Conservation (phyloP, 2,888 invertebrate species). For the Tortrix viridana region DNA sequence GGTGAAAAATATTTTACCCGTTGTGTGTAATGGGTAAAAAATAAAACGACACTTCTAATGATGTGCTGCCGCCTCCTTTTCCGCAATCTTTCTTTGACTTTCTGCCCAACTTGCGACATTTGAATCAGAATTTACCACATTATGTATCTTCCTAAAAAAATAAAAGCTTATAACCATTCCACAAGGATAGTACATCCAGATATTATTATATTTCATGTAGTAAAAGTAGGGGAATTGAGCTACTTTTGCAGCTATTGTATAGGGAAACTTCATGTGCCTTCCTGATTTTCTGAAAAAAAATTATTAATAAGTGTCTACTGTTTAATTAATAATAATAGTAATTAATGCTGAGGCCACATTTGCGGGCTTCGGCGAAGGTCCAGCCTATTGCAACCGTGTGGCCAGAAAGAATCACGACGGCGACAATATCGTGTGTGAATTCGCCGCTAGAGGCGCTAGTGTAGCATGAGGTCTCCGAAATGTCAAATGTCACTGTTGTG, state of each 20-base stretch:
- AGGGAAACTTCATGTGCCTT: constrained; percentile 93
- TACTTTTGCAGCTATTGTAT: constrained; percentile 91
- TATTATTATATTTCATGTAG: constrained; percentile 89
- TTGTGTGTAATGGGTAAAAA: too few relatives aligned
- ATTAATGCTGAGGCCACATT: too few relatives aligned
- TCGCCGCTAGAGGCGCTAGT: too few relatives aligned
- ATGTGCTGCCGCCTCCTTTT: constrained; percentile 56
- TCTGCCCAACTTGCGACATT: constrained; percentile 69
- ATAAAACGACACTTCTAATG: constrained; percentile 40
- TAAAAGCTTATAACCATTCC: constrained; percentile 83
- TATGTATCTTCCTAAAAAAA: constrained; percentile 87
- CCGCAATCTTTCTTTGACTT: constrained; percentile 63
- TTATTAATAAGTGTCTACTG: background rate
- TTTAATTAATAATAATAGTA: too few relatives aligned
- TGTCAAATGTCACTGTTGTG: too few relatives aligned
- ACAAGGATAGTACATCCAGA: constrained; percentile 88
- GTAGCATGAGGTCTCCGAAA: too few relatives aligned
- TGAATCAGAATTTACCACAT: constrained; percentile 79
- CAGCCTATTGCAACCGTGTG: too few relatives aligned
- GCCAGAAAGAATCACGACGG: too few relatives aligned
- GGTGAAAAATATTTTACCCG: too few relatives aligned
- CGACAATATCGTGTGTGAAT: too few relatives aligned
- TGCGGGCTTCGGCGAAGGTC: too few relatives aligned
- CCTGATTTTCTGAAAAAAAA: constrained; percentile 74
- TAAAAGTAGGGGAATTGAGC: constrained; percentile 91